Base-by-base conservation (phyloP, 2,888 invertebrate genomes). In the Chironomus tentans region DNA sequence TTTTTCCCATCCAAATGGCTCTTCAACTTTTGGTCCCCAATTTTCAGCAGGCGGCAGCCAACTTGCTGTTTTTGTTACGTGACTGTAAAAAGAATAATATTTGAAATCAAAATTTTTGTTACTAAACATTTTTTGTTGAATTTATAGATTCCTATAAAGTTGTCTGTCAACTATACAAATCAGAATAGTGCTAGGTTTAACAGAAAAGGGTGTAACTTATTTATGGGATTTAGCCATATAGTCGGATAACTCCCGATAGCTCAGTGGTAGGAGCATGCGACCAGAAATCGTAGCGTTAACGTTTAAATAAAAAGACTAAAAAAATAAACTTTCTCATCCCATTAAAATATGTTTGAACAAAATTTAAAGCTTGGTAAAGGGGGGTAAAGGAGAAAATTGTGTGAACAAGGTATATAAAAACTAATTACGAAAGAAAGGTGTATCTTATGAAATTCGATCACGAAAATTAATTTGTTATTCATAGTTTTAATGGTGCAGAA, bases 1-100 rank as follows among this genome's bases (percentile, higher is more conserved):
- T 81, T 92, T 89, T 82, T 96, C 96, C 95, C 95, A 96, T 13
- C 95, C 96, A 81, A 93, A 95, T 0, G 95, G 95, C 77, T 95
- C 86, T 69, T 90, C 87, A 77, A 89, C 87, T 79, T 82, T 82
- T 81, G 82, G 84, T 82, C 78, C 85, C 95, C 95, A 96, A 81
- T 91, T 90, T 82, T 94, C 94, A 24, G 90, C 90, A 3, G 95
- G 95, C 0, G 96, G 96, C 79, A 95, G 84, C 95, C 95, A 96
- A 80, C 92, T 91, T 1, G 94, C 91, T 0, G 92, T 91, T 80
- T 92, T 88, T 22, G 92, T 92, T 81, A 91, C 87, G 85, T 94
- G 94, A 83, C 95, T 95, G 87, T 46, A 90, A 88, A 28, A 46
- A 56, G 61, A 73, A 18, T 22, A 62, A 62, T 28, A 18, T 28